These are phyloP conservation scores for Coboldia fuscipes DNA, from an alignment of 1,140 invertebrate genomes.

Conservation along the genomic window DNA sequence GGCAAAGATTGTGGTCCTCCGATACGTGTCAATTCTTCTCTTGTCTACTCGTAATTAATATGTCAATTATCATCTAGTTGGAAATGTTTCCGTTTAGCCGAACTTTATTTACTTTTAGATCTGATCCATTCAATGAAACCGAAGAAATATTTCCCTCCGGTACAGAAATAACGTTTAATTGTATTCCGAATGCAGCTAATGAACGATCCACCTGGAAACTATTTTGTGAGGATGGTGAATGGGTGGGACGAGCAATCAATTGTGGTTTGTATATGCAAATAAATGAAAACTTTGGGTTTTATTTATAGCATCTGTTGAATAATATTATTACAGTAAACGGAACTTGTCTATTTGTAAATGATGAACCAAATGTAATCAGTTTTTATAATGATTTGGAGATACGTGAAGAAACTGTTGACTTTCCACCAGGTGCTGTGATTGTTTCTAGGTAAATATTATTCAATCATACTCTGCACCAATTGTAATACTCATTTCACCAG, in stretches of 20 bases:
- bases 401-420: slow-evolving; percentile 48
- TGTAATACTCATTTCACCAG: slow-evolving; percentile 76
- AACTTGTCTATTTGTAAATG: slow-evolving; percentile 50
- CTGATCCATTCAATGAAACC: slow-evolving; percentile 9
- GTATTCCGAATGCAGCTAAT: slow-evolving; percentile 52
- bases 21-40: slow-evolving; percentile 12
- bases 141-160: slow-evolving; percentile 46
- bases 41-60: slow-evolving; percentile 15
- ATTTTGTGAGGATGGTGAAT: slow-evolving; percentile 59
- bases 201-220: slow-evolving; percentile 65
- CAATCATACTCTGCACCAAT: slow-evolving; percentile 91
- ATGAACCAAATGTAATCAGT: slow-evolving; percentile 53
- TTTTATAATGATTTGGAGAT: slow-evolving; percentile 59
- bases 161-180: slow-evolving; percentile 59
- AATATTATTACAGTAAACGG: slow-evolving; percentile 29
- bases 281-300: not conserved
- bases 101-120: slow-evolving; percentile 4
- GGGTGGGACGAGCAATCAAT: slow-evolving; percentile 52
- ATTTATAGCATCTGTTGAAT: not conserved
- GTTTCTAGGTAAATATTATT: slow-evolving; percentile 30
- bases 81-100: not conserved
- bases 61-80: not conserved
- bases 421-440: slow-evolving; percentile 46
- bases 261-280: slow-evolving; percentile 31
- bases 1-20: slow-evolving; percentile 15